These are phyloP conservation scores for Dendrolimus kikuchii DNA, from an alignment of 1,140 invertebrate genomes.

Conservation along the genomic window DNA sequence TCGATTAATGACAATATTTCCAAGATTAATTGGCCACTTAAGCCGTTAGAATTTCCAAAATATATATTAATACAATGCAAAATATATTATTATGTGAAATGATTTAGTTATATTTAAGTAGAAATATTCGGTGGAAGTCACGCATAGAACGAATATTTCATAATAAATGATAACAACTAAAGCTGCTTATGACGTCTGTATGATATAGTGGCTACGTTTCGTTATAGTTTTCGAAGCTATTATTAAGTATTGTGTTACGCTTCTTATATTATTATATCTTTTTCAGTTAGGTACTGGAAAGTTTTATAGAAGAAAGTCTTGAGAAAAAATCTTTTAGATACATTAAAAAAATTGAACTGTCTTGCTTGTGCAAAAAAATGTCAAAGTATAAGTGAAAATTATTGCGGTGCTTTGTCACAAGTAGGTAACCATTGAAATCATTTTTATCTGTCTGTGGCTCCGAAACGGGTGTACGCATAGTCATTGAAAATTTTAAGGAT, in stretches of 20 bases:
- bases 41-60: background rate
- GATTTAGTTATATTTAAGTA: constrained; percentile 26
- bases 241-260: constrained; percentile 19
- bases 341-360: no score
- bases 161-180: constrained; percentile 31
- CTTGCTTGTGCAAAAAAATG: no score
- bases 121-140: constrained; percentile 38
- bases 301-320: no score
- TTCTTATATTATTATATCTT: constrained; percentile 9
- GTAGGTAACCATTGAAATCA: no score
- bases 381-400: no score
- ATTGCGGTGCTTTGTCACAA: no score
- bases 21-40: no score
- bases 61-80: constrained; percentile 24
- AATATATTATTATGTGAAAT: constrained; percentile 31
- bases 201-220: constrained; percentile 18
- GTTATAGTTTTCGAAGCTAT: constrained; percentile 7
- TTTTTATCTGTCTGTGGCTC: no score
- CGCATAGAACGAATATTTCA: constrained; percentile 45
- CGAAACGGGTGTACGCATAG: no score
- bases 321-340: no score
- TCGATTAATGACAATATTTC: no score
- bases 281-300: background rate
- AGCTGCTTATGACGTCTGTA: constrained; percentile 30
- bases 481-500: no score